Evolutionary conservation across 2,113 vertebrate species (phyloP).

Genomic region (Synchiropus splendidus): DNA sequence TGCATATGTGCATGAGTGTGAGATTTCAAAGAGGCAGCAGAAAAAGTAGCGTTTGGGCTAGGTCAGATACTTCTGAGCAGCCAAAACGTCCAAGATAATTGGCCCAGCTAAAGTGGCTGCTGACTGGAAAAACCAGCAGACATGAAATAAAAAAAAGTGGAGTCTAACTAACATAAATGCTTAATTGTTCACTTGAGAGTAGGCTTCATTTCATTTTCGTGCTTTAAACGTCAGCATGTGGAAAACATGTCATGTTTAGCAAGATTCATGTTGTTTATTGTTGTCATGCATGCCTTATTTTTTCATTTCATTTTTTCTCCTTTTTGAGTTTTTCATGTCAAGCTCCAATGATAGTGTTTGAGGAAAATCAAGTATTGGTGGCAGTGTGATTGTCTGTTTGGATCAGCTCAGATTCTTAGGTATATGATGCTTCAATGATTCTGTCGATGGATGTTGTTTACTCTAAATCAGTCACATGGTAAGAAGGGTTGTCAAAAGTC

Average conservation of each 20-base stretch:
- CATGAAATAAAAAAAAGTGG: slow-evolving; percentile 36
- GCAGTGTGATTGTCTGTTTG: too few relatives aligned
- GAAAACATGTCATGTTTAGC: slow-evolving; percentile 12
- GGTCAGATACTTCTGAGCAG: slow-evolving; percentile 80
- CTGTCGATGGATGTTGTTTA: too few relatives aligned
- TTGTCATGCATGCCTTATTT: too few relatives aligned
- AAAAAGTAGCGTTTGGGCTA: slow-evolving; percentile 80
- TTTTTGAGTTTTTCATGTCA: too few relatives aligned
- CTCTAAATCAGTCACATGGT: too few relatives aligned
- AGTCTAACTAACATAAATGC: slow-evolving; percentile 40
- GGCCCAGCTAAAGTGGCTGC: slow-evolving; percentile 79
- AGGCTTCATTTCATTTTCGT: slow-evolving; percentile 15
- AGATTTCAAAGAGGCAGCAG: slow-evolving; percentile 81
- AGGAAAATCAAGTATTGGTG: too few relatives aligned
- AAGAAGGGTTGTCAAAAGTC: slow-evolving; percentile 19
- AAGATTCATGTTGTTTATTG: too few relatives aligned
- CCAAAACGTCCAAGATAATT: slow-evolving; percentile 80
- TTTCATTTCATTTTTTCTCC: too few relatives aligned
- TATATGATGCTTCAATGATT: too few relatives aligned
- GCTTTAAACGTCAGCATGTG: slow-evolving; percentile 18
- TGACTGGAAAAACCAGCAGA: slow-evolving; percentile 71
- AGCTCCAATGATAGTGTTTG: too few relatives aligned
- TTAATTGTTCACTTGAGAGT: slow-evolving; percentile 43
- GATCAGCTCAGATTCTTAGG: too few relatives aligned
- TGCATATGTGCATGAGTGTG: slow-evolving; percentile 74